Percentiles rank a stretch among this genome's conserved stretches.
phyloP scores from a whole-genome alignment of 2,113 vertebrate genomes.

The Calypte anna region DNA sequence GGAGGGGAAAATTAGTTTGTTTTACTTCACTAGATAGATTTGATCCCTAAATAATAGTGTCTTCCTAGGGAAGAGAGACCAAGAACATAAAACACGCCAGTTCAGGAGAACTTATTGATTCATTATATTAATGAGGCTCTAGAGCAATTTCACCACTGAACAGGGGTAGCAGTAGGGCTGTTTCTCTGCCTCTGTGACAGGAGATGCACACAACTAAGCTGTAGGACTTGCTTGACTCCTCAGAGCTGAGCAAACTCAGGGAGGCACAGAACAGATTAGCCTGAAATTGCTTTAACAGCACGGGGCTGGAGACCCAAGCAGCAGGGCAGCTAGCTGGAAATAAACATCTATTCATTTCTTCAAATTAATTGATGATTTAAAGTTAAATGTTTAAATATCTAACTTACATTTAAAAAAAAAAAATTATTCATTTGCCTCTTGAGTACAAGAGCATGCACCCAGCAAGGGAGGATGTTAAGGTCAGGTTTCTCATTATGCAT shows the following conservation, averaged over 20 bases:
- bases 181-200: not conserved
- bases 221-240: not conserved
- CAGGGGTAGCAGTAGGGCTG: not conserved
- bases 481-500: not conserved
- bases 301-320: not conserved
- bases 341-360: not conserved
- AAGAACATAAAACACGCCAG: not conserved
- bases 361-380: not conserved
- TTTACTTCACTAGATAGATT: not conserved
- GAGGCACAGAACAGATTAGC: not conserved
- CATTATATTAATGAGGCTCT: not conserved
- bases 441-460: not conserved
- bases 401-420: too few relatives aligned
- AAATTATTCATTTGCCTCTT: not conserved
- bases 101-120: not conserved
- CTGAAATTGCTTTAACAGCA: not conserved
- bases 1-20: not conserved
- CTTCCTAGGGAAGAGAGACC: not conserved
- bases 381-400: not conserved
- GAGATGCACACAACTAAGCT: constrained; percentile 1
- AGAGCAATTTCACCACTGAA: not conserved
- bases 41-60: not conserved
- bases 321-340: not conserved
- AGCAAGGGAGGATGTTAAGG: not conserved
- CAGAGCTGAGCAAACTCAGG: not conserved